A percentile compares a stretch with the other conserved stretches of the same genome.
Evolutionary conservation across 2,797 vertebrate species (phyloP).

Genomic region (Diplodus puntazzo): DNA sequence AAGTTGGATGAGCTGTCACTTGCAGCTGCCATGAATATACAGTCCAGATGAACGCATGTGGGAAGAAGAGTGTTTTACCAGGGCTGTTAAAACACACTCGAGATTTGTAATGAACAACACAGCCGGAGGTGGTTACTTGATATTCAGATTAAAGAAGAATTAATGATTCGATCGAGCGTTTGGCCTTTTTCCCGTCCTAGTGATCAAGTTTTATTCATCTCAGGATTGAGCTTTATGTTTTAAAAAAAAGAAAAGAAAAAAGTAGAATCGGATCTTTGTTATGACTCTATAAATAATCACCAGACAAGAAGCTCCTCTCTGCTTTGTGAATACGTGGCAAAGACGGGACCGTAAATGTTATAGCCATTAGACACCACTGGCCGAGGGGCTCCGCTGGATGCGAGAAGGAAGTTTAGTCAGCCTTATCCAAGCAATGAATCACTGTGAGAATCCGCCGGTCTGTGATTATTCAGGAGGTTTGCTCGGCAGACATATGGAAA

Average conservation of each 20-base stretch:
- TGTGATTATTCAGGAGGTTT: slow-evolving; percentile 39
- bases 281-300: slow-evolving; percentile 13
- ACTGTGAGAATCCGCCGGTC: slow-evolving; percentile 38
- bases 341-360: slow-evolving; percentile 44
- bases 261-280: not conserved
- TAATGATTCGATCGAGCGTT: not conserved
- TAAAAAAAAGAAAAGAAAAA: not conserved
- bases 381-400: slow-evolving; percentile 30
- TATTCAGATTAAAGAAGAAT: slow-evolving; percentile 7
- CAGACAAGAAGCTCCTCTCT: slow-evolving; percentile 17
- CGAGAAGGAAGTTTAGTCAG: slow-evolving; percentile 56
- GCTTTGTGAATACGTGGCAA: slow-evolving; percentile 50
- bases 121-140: slow-evolving; percentile 14
- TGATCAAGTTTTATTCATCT: not conserved
- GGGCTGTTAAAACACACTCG: slow-evolving; percentile 63
- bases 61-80: slow-evolving; percentile 72
- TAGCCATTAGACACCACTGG: slow-evolving; percentile 39
- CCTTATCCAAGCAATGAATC: slow-evolving; percentile 59
- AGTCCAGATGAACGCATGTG: slow-evolving; percentile 66
- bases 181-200: not conserved
- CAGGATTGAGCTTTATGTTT: not conserved
- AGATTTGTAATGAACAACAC: slow-evolving; percentile 32
- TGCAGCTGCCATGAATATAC: slow-evolving; percentile 81
- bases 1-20: slow-evolving; percentile 83
- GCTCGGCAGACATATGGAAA: slow-evolving; percentile 58